A percentile compares a stretch with the other conserved stretches of the same genome.
phyloP scores from a whole-genome alignment of 2,888 invertebrate species.

The Tubulanus polymorphus region DNA sequence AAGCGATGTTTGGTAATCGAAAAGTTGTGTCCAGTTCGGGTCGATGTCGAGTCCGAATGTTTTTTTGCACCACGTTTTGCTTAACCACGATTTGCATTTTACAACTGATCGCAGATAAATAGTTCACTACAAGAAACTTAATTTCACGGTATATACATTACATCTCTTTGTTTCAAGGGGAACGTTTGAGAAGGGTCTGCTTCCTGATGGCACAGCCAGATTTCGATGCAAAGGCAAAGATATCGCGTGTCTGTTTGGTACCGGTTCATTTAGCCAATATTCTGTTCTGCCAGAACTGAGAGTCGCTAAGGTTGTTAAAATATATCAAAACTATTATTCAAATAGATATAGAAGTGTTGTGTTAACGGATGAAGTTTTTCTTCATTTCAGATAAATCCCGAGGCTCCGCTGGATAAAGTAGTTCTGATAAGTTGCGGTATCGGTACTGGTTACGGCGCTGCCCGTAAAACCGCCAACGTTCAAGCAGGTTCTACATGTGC shows the following conservation, averaged over 20 bases:
- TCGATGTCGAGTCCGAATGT: too few species aligned
- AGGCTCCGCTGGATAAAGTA: constrained; percentile 47
- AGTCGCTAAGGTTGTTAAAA: constrained; percentile 73
- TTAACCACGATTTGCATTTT: too few species aligned
- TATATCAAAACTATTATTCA: too few species aligned
- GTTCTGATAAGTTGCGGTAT: constrained; percentile 55
- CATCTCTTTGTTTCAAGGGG: constrained; percentile 27
- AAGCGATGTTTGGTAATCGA: constrained; percentile 4
- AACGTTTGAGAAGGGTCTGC: constrained; percentile 50
- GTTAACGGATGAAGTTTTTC: too few species aligned
- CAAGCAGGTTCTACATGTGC: constrained; percentile 56
- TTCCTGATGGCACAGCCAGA: constrained; percentile 54
- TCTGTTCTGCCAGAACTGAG: constrained; percentile 65
- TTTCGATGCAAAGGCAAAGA: constrained; percentile 53
- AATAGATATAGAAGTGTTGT: too few species aligned
- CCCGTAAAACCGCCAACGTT: constrained; percentile 59
- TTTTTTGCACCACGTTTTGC: too few species aligned
- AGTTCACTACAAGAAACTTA: too few species aligned
- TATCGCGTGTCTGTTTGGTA: constrained; percentile 53
- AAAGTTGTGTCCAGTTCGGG: too few species aligned
- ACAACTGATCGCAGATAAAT: too few species aligned
- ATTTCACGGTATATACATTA: too few species aligned
- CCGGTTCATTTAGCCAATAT: constrained; percentile 51
- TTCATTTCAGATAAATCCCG: constrained; percentile 32
- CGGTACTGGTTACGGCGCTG: constrained; percentile 64